Base-by-base conservation (phyloP, 2,113 vertebrate genomes). In the Syrmaticus mikado region DNA sequence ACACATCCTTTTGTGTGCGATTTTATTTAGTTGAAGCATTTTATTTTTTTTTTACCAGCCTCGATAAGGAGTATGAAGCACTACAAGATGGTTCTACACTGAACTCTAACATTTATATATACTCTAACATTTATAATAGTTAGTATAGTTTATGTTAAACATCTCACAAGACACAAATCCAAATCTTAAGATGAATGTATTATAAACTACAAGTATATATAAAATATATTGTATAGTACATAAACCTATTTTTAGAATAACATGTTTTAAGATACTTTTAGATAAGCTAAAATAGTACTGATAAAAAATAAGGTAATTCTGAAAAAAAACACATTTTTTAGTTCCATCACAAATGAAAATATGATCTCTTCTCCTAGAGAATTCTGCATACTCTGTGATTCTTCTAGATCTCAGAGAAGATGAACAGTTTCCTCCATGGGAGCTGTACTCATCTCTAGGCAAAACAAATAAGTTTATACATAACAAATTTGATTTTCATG, bases 1-100 rank as follows among this genome's bases (percentile, higher is more conserved):
- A 28, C 82, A 71, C 58, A 97, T 95, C 86, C 87, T 95, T 97
- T 95, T 89, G 77, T 40, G 36, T 38, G 36, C 8, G 36, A 38
- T 38, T 98, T 97, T 78, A 76, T 95, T 91, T 76, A n/a, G 55
- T 87, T 95, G 92, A 97, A 94, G 85, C 64, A 38, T 38, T 38
- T 38, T 38, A 38, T 38, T 38, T 38, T 52, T 27, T 52, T 52
- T 52, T 27, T 81, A 89, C 96, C 82, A 97, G 48, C 27, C 79
- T 88, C 93, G 16, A 78, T 58, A 66, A 15, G 27, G 13, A 93
- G 46, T 41, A 89, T 45, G 76, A 94, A 85, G 46, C 48, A 77
- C 82, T 84, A 86, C 16, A 86, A 80, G 53, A 64, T 74, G 14
- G 72, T 27, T 94, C 80, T 62, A 75, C n/a, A 45, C 14, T 70